Conservation (phyloP, 2,797 vertebrate species). For the Chaetophractus vellerosus region DNA sequence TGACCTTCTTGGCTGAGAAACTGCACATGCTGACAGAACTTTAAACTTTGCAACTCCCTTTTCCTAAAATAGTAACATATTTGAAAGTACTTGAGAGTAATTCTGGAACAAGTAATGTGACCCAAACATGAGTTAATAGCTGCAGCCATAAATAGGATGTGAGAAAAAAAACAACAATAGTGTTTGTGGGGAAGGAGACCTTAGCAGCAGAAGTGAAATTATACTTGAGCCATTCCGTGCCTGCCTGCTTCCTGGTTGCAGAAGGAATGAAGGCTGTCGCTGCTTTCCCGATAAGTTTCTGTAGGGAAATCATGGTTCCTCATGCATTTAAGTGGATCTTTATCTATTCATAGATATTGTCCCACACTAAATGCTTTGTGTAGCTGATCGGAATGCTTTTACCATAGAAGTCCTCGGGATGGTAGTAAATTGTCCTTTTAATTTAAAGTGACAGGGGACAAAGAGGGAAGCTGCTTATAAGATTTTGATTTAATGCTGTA, state of each 20-base stretch:
- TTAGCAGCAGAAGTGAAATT: constrained; percentile 71
- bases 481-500: constrained; percentile 76
- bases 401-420: constrained; percentile 17
- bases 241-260: constrained; percentile 61
- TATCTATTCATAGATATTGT: constrained; percentile 44
- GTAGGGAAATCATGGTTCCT: constrained; percentile 67
- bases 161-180: not conserved
- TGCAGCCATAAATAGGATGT: constrained; percentile 48
- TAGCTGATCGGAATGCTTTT: constrained; percentile 47
- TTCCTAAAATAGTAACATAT: constrained; percentile 45
- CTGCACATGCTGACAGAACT: constrained; percentile 42
- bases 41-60: constrained; percentile 31
- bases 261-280: constrained; percentile 69
- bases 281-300: constrained; percentile 57
- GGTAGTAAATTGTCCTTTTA: constrained; percentile 59
- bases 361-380: constrained; percentile 69
- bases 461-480: constrained; percentile 29
- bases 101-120: constrained; percentile 55
- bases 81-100: constrained; percentile 53
- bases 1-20: constrained; percentile 61
- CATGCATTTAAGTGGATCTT: constrained; percentile 24
- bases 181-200: constrained; percentile 78
- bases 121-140: constrained; percentile 66
- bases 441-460: constrained; percentile 19
- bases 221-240: constrained; percentile 73